These are phyloP conservation scores for Bubo bubo DNA, from an alignment of 2,113 vertebrate species.

Conservation along the genomic window DNA sequence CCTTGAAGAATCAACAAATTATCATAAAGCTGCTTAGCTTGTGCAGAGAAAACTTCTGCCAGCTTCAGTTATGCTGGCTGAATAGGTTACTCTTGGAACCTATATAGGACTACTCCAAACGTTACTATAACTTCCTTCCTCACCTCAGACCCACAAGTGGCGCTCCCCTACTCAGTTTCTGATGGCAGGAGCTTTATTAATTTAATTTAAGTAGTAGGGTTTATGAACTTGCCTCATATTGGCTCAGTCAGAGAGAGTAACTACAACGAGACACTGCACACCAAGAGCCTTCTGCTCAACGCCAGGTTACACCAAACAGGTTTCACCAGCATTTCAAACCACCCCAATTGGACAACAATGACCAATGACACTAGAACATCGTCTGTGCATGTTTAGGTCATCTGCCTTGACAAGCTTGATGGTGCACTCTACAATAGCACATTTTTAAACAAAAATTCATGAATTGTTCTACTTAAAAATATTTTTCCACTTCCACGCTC, in stretches of 20 bases:
- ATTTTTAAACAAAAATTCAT: not conserved
- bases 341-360: accelerated
- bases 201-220: not conserved
- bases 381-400: not conserved
- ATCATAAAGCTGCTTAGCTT: not conserved
- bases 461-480: not conserved
- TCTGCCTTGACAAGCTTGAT: not conserved
- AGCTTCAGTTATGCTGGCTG: not conserved
- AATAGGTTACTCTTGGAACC: not conserved
- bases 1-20: constrained; percentile 22
- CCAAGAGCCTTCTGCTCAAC: not conserved
- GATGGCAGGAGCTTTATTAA: not conserved
- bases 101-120: not conserved
- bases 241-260: not conserved
- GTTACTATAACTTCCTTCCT: not conserved
- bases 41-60: not conserved
- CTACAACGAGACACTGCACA: not conserved
- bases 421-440: accelerated
- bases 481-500: not conserved
- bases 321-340: not conserved
- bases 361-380: accelerated
- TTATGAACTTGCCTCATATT: not conserved
- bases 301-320: not conserved
- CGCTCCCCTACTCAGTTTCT: not conserved
- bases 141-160: not conserved